phyloP scores from a whole-genome alignment of 2,113 vertebrate species.

The Ameiurus melas region DNA sequence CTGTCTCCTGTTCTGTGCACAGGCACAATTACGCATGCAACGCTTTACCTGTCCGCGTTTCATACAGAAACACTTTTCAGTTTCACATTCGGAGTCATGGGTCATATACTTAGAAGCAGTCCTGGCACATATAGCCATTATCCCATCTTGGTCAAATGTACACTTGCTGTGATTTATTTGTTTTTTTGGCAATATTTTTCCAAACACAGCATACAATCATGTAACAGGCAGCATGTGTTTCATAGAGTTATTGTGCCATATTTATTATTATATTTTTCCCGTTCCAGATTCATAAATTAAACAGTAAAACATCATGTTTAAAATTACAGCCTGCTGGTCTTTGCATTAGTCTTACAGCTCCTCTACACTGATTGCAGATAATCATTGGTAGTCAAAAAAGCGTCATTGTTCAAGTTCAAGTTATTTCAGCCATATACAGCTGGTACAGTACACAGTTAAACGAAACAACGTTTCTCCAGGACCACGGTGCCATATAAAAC shows the following conservation, averaged over 20 bases:
- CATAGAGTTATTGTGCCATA: not conserved
- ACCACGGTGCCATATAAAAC: too few species aligned
- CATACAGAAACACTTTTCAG: slow-evolving; percentile 7
- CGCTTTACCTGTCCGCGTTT: not conserved
- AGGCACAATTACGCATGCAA: slow-evolving; percentile 7
- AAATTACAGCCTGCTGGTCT: not conserved
- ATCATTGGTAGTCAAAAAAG: not conserved
- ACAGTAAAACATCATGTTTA: not conserved
- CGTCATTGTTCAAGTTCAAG: not conserved
- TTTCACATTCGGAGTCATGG: slow-evolving; percentile 26
- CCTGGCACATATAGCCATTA: slow-evolving; percentile 7
- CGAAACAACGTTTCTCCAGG: too few species aligned
- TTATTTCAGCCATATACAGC: too few species aligned
- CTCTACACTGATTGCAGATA: not conserved
- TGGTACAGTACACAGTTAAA: too few species aligned
- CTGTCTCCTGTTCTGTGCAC: not conserved
- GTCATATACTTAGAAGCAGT: slow-evolving; percentile 20
- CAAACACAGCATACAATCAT: not conserved
- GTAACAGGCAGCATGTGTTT: not conserved
- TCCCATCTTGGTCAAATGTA: slow-evolving; percentile 32
- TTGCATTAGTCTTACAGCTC: not conserved
- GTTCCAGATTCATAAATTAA: not conserved
- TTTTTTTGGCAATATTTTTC: not conserved
- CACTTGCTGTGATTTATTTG: not conserved
- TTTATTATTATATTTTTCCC: not conserved